These are phyloP conservation scores for Drosophila quasianomalipes DNA, from an alignment of 2,888 invertebrate species.

Conservation along the genomic window DNA sequence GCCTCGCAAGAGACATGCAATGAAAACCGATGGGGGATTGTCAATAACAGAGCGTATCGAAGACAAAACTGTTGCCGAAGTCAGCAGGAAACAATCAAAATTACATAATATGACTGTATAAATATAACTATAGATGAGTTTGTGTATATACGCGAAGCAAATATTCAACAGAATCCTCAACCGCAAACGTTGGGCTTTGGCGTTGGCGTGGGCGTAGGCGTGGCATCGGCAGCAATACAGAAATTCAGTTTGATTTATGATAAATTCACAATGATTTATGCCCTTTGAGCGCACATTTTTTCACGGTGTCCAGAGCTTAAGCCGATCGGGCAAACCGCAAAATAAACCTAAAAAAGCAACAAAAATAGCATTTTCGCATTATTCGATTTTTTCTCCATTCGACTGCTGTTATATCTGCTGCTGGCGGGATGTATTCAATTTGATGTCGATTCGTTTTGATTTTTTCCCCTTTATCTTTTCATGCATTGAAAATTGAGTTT, in stretches of 20 bases:
- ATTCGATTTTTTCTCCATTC: conserved; percentile 67
- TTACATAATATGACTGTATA: conserved; percentile 67
- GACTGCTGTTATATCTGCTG: conserved; percentile 10
- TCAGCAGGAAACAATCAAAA: conserved; percentile 77
- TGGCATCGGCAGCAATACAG: conserved; percentile 41
- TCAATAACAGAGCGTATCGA: conserved; percentile 24
- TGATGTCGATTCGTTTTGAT: conserved; percentile 42
- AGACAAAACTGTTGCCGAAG: conserved; percentile 59
- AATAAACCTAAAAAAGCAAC: conserved; percentile 9
- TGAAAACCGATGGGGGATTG: neutral
- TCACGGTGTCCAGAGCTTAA: conserved; percentile 63
- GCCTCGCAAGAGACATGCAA: conserved; percentile 3
- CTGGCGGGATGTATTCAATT: conserved; percentile 49
- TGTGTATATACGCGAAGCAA: conserved; percentile 44
- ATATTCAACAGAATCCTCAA: conserved; percentile 32
- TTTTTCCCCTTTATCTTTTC: conserved; percentile 20
- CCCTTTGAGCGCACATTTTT: conserved; percentile 68
- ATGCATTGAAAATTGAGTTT: conserved; percentile 62
- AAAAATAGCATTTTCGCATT: conserved; percentile 53
- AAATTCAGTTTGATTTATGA: conserved; percentile 80
- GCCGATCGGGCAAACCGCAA: conserved; percentile 66
- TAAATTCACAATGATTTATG: conserved; percentile 79
- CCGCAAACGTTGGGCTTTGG: conserved; percentile 11
- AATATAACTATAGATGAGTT: neutral
- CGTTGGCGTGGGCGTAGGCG: conserved; percentile 12